Conservation (phyloP, 2,888 invertebrate species). For the Shargacucullia verbasci region DNA sequence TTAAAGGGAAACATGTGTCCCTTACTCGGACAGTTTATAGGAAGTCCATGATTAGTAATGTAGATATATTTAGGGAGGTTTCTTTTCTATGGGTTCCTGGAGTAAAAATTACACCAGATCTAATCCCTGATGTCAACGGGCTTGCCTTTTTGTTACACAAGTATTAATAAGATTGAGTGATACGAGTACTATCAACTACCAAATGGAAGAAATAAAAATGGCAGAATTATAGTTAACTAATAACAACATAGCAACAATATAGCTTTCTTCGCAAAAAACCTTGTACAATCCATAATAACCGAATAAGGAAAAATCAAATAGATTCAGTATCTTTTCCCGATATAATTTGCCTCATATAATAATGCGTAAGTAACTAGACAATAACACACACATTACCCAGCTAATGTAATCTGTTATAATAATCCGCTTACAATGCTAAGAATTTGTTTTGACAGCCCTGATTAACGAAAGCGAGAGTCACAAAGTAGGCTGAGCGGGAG, state of each 20-base stretch:
- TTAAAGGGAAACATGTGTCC: background rate
- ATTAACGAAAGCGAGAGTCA: conserved; percentile 22
- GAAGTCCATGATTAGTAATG: no score
- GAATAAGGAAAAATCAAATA: conserved; percentile 38
- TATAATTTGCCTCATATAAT: conserved; percentile 30
- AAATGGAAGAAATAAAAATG: no score
- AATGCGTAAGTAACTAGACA: conserved; percentile 42
- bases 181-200: no score
- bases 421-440: conserved; percentile 38
- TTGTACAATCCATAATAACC: conserved; percentile 12
- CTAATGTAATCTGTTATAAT: conserved; percentile 45
- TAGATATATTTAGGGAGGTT: no score
- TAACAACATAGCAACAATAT: conserved; percentile 13
- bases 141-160: no score
- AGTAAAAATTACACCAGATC: background rate
- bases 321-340: conserved; percentile 19
- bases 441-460: conserved; percentile 33
- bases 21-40: background rate
- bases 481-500: no score
- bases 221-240: background rate
- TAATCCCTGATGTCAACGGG: no score
- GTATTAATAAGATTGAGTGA: no score
- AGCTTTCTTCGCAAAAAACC: conserved; percentile 15
- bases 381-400: conserved; percentile 25
- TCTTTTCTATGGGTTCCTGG: no score